A percentile compares a stretch with the other conserved stretches of the same genome.
Evolutionary conservation across 2,113 vertebrate genomes (phyloP).

Genomic region (Lonchura striata): DNA sequence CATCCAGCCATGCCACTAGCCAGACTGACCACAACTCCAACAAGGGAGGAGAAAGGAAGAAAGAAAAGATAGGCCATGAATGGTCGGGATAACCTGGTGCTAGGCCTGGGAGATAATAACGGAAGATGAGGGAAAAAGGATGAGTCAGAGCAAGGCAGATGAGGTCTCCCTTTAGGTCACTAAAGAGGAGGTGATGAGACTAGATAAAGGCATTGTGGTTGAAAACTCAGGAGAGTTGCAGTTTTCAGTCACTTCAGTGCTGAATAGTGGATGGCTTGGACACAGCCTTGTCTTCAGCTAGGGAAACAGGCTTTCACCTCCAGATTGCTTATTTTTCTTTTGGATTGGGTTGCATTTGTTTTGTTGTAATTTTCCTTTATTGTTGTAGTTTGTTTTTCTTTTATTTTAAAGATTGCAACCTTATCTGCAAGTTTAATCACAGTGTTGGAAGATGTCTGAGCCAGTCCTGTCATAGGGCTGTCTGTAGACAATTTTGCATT

Average conservation of each 20-base stretch:
- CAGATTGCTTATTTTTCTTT: not conserved
- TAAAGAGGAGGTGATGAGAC: not conserved
- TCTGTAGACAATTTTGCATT: not conserved
- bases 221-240: not conserved
- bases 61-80: not conserved
- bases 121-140: not conserved
- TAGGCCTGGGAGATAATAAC: not conserved
- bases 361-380: not conserved
- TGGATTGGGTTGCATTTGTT: not conserved
- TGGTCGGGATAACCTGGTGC: accelerated
- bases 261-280: not conserved
- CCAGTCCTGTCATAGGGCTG: not conserved
- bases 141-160: not conserved
- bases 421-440: not conserved
- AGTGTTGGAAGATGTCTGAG: not conserved
- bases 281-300: not conserved
- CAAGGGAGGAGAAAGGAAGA: not conserved
- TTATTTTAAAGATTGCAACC: not conserved
- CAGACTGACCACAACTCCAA: not conserved
- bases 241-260: accelerated
- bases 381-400: not conserved
- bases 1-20: not conserved
- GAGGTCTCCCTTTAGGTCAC: not conserved
- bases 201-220: not conserved
- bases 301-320: not conserved